Evolutionary conservation across 37 sponge, comb jelly and placozoan species (phyloP).

Genomic region (Cladorhizidae sp.): DNA sequence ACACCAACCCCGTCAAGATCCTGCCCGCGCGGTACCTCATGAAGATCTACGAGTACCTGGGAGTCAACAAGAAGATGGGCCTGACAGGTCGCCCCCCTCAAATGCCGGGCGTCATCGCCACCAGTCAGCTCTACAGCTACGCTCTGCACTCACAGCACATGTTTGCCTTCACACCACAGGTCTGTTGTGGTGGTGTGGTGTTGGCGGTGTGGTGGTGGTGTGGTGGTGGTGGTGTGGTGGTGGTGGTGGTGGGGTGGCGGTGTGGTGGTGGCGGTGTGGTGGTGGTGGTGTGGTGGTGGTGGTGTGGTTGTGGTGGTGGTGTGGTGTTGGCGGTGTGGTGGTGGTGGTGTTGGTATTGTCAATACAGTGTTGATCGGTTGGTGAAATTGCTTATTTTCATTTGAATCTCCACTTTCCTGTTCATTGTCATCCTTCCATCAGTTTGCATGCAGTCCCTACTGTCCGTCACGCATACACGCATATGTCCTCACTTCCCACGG

Average conservation of each 20-base stretch:
- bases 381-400: background rate
- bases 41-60: constrained; percentile 63
- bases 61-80: constrained; percentile 55
- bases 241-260: too few species aligned
- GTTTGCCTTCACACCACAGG: constrained; percentile 68
- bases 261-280: too few species aligned
- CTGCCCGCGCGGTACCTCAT: constrained; percentile 68
- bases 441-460: background rate
- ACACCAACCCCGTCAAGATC: constrained; percentile 41
- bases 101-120: constrained; percentile 65
- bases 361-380: too few species aligned
- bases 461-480: background rate
- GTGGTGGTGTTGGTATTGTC: too few species aligned
- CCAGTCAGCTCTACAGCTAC: constrained; percentile 72
- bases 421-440: background rate
- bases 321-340: too few species aligned
- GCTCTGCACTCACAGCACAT: constrained; percentile 13
- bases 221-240: too few species aligned
- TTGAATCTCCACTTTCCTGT: background rate
- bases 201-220: too few species aligned
- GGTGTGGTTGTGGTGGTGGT: too few species aligned
- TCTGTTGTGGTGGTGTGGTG: too few species aligned
- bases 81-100: constrained; percentile 67
- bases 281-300: too few species aligned
- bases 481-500: background rate